Evolutionary conservation across 2,888 invertebrate species (phyloP).

Genomic region (Patella pellucida): DNA sequence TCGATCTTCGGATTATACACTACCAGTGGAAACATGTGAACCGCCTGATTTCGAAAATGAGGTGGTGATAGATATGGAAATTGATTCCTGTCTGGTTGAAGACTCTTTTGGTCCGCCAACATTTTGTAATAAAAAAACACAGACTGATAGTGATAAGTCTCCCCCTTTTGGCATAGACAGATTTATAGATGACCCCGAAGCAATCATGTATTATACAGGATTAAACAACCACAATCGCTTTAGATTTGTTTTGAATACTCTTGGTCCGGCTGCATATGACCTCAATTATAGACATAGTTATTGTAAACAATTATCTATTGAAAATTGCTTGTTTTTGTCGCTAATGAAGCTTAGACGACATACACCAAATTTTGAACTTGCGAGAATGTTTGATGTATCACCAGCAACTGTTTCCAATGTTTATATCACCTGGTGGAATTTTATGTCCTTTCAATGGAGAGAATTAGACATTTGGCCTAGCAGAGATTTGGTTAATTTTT

Average conservation of each 20-base stretch:
- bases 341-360: not conserved
- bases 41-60: not conserved
- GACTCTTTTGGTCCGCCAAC: too few relatives aligned
- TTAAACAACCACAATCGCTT: not conserved
- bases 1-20: too few relatives aligned
- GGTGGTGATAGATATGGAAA: too few relatives aligned
- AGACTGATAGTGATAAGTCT: not conserved
- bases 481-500: conserved; percentile 17
- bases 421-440: not conserved
- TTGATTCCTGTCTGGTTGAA: too few relatives aligned
- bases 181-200: not conserved
- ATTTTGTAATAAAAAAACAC: too few relatives aligned
- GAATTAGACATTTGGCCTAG: conserved; percentile 20
- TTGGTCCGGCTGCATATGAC: not conserved
- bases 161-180: not conserved
- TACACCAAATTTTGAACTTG: not conserved
- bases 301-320: not conserved
- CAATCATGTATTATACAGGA: not conserved
- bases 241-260: not conserved
- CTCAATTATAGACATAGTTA: not conserved
- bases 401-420: not conserved
- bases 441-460: not conserved
- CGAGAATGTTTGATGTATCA: not conserved
- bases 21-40: too few relatives aligned
- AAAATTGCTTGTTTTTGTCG: conserved; percentile 14